Conservation (phyloP, 2,797 vertebrate species). For the Neoniphon sammara region DNA sequence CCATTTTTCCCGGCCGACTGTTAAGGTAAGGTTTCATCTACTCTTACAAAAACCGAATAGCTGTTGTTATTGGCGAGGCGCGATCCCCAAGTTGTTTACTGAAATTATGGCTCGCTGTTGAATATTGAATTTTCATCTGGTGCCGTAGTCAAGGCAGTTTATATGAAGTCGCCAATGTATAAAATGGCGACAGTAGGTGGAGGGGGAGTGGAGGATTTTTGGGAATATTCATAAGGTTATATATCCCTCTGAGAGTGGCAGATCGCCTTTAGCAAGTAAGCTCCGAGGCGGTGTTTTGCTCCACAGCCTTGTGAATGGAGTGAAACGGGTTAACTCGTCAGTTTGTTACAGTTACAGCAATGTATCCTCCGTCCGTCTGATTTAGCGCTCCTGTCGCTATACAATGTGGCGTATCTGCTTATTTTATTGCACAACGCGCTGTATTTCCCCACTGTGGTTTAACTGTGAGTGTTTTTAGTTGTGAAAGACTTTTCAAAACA, state of each 20-base stretch:
- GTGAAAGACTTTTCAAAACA: slow-evolving; percentile 65
- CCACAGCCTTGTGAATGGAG: slow-evolving; percentile 72
- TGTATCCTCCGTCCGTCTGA: slow-evolving; percentile 66
- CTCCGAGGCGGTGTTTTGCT: slow-evolving; percentile 69
- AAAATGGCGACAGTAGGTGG: slow-evolving; percentile 89
- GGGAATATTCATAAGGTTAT: slow-evolving; percentile 78
- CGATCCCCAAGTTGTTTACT: slow-evolving; percentile 76
- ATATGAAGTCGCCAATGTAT: slow-evolving; percentile 87
- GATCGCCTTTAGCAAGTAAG: slow-evolving; percentile 65
- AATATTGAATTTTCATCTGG: slow-evolving; percentile 76
- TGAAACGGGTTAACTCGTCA: slow-evolving; percentile 82
- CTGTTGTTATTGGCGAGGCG: slow-evolving; percentile 45
- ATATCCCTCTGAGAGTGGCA: slow-evolving; percentile 56
- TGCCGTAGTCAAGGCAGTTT: slow-evolving; percentile 80
- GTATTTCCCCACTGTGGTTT: slow-evolving; percentile 54
- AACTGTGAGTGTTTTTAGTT: slow-evolving; percentile 56
- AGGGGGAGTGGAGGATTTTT: slow-evolving; percentile 77
- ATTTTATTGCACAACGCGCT: slow-evolving; percentile 78
- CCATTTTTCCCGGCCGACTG: slow-evolving; percentile 73
- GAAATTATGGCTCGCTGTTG: slow-evolving; percentile 72
- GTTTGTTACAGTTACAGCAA: slow-evolving; percentile 78
- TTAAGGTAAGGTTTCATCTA: slow-evolving; percentile 81
- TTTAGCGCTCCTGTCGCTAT: slow-evolving; percentile 72
- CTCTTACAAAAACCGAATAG: slow-evolving; percentile 45
- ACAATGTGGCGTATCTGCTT: slow-evolving; percentile 81